Base-by-base conservation (phyloP, 1,140 invertebrate species). In the Phocides pigmalion region DNA sequence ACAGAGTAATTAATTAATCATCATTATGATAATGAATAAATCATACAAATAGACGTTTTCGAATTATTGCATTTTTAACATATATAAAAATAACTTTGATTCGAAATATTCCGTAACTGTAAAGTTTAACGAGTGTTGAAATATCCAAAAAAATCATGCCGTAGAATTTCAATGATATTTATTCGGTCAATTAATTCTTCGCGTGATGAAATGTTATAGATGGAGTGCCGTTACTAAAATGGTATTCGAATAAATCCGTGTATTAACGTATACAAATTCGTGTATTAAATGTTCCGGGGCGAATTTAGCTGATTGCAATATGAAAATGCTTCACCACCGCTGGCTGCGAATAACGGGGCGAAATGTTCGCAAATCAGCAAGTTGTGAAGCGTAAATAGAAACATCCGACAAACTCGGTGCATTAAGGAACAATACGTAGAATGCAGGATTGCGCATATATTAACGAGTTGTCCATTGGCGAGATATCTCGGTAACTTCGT, bases 381-480 rank as follows among this genome's bases (percentile, higher is more conserved):
- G 76, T 84, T 72, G 62, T 42, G 54, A 72, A 73, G 72, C 76
- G 74, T 82, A 85, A 88, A 87, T 79, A 79, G 72, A 75, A 77
- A 75, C 72, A 75, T 66, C 62, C 65, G 76, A 79, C 77, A 76
- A 86, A 86, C 79, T 87, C 70, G 66, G 65, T 79, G 79, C 84
- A 87, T 87, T 84, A 89, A 79, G 80, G 79, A 78, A 84, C 84
- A 88, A 90, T 88, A 87, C 81, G 81, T 83, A 78, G 79, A 79
- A 81, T 82, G 81, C 82, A 78, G 77, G 80, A 82, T 82, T 83
- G 79, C 64, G 80, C 84, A 89, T 90, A 89, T 78, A 89, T 90
- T 90, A 90, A 74, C 85, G 84, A 86, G 84, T 88, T 90, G 90
- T 92, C 90, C 87, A 89, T 86, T 86, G 77, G 81, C 81, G 72